Conservation (phyloP, 2,888 invertebrate genomes). For the Cheilosia vernalis region DNA sequence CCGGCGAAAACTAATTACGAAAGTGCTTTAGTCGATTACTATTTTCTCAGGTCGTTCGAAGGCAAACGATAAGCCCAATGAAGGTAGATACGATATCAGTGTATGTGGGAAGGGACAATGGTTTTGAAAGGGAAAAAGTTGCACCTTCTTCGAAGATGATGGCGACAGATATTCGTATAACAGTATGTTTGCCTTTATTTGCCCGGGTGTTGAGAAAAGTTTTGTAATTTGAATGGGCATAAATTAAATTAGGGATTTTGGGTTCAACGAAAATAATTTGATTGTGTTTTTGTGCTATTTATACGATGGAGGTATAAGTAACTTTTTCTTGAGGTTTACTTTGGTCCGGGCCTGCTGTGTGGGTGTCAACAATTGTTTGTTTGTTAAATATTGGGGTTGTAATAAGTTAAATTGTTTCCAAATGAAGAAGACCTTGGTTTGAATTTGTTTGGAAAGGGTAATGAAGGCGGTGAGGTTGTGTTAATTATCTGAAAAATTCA, state of each 20-base stretch:
- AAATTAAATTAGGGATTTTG: constrained; percentile 55
- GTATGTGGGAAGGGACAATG: background rate
- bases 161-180: background rate
- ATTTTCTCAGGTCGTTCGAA: constrained; percentile 46
- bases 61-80: constrained; percentile 32
- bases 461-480: too few species aligned
- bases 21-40: constrained; percentile 65
- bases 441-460: background rate
- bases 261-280: constrained; percentile 23
- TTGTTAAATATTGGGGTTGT: background rate
- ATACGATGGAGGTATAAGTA: background rate
- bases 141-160: constrained; percentile 44
- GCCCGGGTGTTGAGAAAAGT: constrained; percentile 13
- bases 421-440: background rate
- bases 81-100: background rate
- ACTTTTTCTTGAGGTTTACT: background rate
- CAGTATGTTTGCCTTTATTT: constrained; percentile 1
- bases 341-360: background rate
- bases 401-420: background rate
- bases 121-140: constrained; percentile 3
- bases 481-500: too few species aligned
- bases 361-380: background rate
- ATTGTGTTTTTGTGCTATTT: constrained; percentile 25
- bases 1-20: constrained; percentile 51
- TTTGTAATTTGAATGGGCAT: constrained; percentile 55